Evolutionary conservation across 2,797 vertebrate genomes (phyloP).

Genomic region (Percopsis omiscomaycus): DNA sequence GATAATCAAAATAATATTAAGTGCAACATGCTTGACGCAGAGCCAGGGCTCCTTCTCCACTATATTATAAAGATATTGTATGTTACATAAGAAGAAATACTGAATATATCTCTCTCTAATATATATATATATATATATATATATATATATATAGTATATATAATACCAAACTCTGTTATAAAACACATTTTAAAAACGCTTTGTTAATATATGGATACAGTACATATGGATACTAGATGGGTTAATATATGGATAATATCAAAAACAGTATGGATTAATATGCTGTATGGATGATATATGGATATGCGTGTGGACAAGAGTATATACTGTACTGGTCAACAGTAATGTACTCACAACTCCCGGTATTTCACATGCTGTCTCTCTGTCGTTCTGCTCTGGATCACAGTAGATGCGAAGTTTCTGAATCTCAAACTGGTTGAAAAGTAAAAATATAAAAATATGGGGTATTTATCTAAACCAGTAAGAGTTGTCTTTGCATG

Average conservation of each 20-base stretch:
- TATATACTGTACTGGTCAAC: background rate
- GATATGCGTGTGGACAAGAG: too few relatives aligned
- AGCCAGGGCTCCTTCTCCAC: conserved; percentile 38
- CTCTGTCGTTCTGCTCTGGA: conserved; percentile 92
- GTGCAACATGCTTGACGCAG: conserved; percentile 44
- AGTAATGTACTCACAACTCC: conserved; percentile 86
- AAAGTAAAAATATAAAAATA: background rate
- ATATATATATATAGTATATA: too few relatives aligned
- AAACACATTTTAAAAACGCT: too few relatives aligned
- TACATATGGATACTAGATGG: too few relatives aligned
- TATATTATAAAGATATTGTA: conserved; percentile 17
- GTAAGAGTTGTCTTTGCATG: conserved; percentile 7
- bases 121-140: too few relatives aligned
- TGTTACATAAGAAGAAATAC: too few relatives aligned
- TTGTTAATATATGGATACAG: too few relatives aligned
- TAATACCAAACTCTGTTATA: too few relatives aligned
- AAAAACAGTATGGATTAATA: too few relatives aligned
- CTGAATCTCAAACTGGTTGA: conserved; percentile 91
- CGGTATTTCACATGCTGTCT: conserved; percentile 95
- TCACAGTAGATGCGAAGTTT: conserved; percentile 97
- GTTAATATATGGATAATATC: too few relatives aligned
- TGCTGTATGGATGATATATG: too few relatives aligned
- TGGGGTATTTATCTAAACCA: conserved; percentile 13
- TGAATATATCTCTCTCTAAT: too few relatives aligned
- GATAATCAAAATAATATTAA: conserved; percentile 46